Evolutionary conservation across 2,113 vertebrate genomes (phyloP).

Genomic region (Bungarus multicinctus): DNA sequence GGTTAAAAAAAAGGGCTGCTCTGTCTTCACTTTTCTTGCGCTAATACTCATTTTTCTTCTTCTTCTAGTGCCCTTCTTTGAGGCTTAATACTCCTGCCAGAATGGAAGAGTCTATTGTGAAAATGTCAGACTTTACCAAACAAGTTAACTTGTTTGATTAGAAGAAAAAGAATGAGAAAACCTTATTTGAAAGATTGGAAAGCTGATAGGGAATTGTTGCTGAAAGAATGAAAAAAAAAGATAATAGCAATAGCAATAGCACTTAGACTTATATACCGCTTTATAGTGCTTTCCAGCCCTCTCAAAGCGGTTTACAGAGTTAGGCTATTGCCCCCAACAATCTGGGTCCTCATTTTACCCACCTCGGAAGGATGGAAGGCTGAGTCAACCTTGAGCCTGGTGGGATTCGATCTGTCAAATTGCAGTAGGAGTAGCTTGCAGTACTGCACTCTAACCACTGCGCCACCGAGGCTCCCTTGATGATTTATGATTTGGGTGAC

Average conservation of each 20-base stretch:
- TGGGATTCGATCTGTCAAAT: too few species aligned
- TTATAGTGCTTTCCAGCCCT: too few species aligned
- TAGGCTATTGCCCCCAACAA: too few species aligned
- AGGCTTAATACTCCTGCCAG: neutral
- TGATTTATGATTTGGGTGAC: neutral
- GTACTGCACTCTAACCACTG: too few species aligned
- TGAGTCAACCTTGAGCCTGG: too few species aligned
- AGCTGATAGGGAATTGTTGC: neutral
- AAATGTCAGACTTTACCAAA: neutral
- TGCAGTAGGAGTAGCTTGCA: too few species aligned
- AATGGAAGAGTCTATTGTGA: neutral
- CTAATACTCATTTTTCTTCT: neutral
- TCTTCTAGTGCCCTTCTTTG: neutral
- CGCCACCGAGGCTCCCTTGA: too few species aligned
- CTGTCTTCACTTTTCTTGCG: neutral
- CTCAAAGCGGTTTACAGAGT: too few species aligned
- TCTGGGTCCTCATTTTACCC: too few species aligned
- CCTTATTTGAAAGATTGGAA: neutral
- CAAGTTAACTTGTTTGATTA: neutral
- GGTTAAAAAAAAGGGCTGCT: neutral
- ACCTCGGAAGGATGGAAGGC: too few species aligned
- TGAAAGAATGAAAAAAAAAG: neutral
- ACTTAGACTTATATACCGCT: too few species aligned
- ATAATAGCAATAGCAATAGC: too few species aligned
- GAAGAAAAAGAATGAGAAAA: neutral